Conservation (phyloP, 2,113 vertebrate genomes). For the Sterna hirundo region DNA sequence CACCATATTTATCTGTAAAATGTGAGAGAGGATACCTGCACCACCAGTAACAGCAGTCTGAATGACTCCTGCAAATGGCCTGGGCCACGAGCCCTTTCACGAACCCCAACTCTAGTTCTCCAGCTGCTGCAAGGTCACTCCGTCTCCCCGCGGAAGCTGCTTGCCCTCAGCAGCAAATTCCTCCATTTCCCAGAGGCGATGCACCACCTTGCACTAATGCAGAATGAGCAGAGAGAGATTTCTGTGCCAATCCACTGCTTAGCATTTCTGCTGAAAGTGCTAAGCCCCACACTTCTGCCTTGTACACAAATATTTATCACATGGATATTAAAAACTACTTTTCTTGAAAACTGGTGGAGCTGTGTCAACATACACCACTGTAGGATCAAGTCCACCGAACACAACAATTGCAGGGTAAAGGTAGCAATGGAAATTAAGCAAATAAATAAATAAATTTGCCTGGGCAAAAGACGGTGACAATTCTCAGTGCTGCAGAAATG, state of each 20-base stretch:
- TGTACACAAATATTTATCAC: not conserved
- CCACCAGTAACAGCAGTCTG: not conserved
- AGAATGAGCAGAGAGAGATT: not conserved
- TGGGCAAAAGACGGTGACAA: not conserved
- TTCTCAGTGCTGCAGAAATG: not conserved
- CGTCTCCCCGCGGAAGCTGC: rapidly evolving
- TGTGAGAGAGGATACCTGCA: not conserved
- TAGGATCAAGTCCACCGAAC: not conserved
- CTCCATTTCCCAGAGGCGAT: not conserved
- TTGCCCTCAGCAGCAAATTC: not conserved
- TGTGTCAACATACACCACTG: not conserved
- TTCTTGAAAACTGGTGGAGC: not conserved
- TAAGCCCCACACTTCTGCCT: not conserved
- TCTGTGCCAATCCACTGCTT: not conserved
- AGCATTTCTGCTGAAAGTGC: not conserved
- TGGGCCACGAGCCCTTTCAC: not conserved
- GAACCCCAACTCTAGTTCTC: not conserved
- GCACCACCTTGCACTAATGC: not conserved
- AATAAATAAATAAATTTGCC: not conserved
- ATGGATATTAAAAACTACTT: not conserved
- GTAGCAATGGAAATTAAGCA: not conserved
- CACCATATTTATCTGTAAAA: not conserved
- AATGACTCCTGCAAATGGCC: too few species aligned
- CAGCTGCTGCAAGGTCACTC: not conserved
- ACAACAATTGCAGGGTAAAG: not conserved